Evolutionary conservation across 2,113 vertebrate species (phyloP), one percentile per base, ranked within the genome.

Genomic region (Baryphthengus martii): DNA sequence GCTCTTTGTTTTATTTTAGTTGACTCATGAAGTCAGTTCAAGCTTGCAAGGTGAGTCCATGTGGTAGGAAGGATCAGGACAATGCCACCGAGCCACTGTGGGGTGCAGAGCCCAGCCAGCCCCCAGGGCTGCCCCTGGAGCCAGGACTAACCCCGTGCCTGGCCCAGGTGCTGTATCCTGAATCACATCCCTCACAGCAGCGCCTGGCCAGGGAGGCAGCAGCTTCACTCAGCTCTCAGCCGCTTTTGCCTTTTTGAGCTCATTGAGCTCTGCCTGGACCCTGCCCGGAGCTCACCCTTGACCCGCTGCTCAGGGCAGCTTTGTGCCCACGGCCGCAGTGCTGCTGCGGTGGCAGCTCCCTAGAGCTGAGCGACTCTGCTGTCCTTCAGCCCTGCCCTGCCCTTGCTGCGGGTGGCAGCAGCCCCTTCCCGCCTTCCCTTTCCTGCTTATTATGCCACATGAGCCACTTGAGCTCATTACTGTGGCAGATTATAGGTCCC

Each of bases 401-500:
- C 97, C 96, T 93, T 85, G 61, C 73, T 39, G 94, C 52, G 40
- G 81, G 33, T 11, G 59, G 88, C 95, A 93, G 90, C 8, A 52
- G 90, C 92, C 96, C 95, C 94, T 96, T 92, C 96, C 53, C 70
- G 80, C 66, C 52, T 88, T 78, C 95, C 94, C 35, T 3, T 14
- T 20, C 85, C 97, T 98, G 94, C 89, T 98, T 97, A 91, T 90
- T 96, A 97, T 98, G 97, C 96, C 95, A 70, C 96, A 73, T 72
- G 88, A 97, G 90, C 95, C 66, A 77, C 96, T 96, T 72, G 73
- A 96, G 82, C 97, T 98, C 98, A 97, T 98, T 97, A 97, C 93
- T 31, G 90, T 71, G 86, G 96, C 91, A 39, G 97, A 97, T 97
- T 93, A 97, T 62, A 89, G 96, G 97, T 97, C 97, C 96, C 97